phyloP scores from a whole-genome alignment of 2,797 vertebrate species.

The Arremon aurantiirostris region DNA sequence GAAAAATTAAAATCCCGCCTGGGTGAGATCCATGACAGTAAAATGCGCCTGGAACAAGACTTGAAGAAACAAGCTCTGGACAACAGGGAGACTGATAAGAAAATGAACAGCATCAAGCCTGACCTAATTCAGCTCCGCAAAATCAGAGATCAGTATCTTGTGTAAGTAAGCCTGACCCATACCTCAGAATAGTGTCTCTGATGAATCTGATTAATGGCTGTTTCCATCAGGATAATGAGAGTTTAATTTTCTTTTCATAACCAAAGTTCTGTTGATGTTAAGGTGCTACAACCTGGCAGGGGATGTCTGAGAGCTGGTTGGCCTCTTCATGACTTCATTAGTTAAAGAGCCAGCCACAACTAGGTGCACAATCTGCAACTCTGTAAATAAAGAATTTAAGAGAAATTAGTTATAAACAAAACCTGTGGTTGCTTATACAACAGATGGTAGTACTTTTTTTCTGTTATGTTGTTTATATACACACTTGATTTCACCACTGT shows the following conservation, averaged over 20 bases:
- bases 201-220: constrained; percentile 2
- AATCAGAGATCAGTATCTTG: constrained; percentile 94
- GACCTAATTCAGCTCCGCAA: constrained; percentile 95
- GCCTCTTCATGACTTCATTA: not conserved
- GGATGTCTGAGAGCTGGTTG: not conserved
- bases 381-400: not conserved
- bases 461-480: not conserved
- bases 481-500: not conserved
- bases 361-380: not conserved
- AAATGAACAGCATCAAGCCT: constrained; percentile 97
- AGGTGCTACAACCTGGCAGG: not conserved
- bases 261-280: not conserved
- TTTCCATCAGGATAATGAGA: not conserved
- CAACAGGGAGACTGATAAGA: constrained; percentile 94
- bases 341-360: not conserved
- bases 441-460: not conserved
- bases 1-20: constrained; percentile 94
- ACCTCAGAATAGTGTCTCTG: constrained; percentile 5
- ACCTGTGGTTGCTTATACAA: not conserved
- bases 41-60: constrained; percentile 91
- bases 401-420: not conserved
- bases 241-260: constrained; percentile 19
- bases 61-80: constrained; percentile 93
- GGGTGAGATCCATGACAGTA: constrained; percentile 95
- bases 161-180: constrained; percentile 79